Base-by-base conservation (phyloP, 2,888 invertebrate species). In the Stenchaetothrips biformis region DNA sequence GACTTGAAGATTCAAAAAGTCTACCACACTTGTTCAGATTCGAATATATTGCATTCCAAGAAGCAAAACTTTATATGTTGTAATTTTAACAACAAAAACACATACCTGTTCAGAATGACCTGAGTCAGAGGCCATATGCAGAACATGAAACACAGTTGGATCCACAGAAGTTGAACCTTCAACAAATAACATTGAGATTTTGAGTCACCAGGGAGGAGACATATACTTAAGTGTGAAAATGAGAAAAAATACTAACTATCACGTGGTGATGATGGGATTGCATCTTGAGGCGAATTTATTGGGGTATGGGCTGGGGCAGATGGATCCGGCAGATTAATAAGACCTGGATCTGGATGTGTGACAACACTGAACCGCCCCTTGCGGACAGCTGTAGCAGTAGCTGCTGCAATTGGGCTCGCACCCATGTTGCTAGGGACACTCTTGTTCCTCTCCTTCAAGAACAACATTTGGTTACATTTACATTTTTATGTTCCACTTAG, bases 341-440 rank as follows among this genome's bases (percentile, higher is more conserved):
- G 67, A 48, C 80, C 80, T 25, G 80, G 81, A 21, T 81, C 80
- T 9, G 81, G 81, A 27, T 85, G 85, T 8, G 85, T 85, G 4
- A 85, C 84, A 25, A 85, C 85, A 80, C 85, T 85, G 80, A 85
- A 85, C 13, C 85, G 82, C 47, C 85, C 85, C 79, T 84, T 83
- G 48, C 84, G 81, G 9, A 84, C 81, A 21, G 84, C 83, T 48
- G 82, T 74, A 21, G 67, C 67, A 7, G 67, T 74, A 4, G 67
- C 80, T 7, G 77, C 49, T 9, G 59, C 77, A 11, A 48, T 25
- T n/a, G 48, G 37, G 25, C 67, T 74, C 3, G 67, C 67, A 74
- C 67, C 67, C 67, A 74, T 74, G 21, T 11, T 74, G 67, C 25
- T 25, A 0, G 67, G 67, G 11, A 74, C 67, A 74, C 67, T 74